Conservation (phyloP, 2,888 invertebrate species). For the Neocrepidodera transversa region DNA sequence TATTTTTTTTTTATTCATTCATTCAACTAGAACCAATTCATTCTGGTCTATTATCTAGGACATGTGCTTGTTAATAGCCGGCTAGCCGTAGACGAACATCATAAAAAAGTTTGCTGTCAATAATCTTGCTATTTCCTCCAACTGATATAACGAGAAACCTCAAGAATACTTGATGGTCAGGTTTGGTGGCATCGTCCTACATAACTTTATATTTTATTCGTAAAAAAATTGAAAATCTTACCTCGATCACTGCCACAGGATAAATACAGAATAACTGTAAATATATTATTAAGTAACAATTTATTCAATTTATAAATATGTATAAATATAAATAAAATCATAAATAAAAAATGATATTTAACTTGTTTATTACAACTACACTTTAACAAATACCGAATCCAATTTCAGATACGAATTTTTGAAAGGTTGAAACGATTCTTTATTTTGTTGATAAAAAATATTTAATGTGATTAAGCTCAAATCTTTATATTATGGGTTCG, state of each 20-base stretch:
- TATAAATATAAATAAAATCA: too few relatives aligned
- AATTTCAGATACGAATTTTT: too few relatives aligned
- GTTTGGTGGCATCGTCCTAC: conserved; percentile 6
- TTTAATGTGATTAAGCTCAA: too few relatives aligned
- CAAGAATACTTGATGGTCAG: neutral
- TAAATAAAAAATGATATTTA: too few relatives aligned
- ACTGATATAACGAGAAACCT: neutral
- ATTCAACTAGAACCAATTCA: neutral
- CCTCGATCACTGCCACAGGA: neutral
- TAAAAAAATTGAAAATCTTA: neutral
- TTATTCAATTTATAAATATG: too few relatives aligned
- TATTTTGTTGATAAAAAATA: too few relatives aligned
- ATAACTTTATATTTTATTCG: neutral
- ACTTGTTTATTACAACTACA: too few relatives aligned
- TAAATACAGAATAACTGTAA: too few relatives aligned
- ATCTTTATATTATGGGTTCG: too few relatives aligned
- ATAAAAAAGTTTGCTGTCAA: neutral
- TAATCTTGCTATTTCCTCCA: neutral
- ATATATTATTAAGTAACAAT: too few relatives aligned
- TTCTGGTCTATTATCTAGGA: neutral
- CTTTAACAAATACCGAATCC: too few relatives aligned
- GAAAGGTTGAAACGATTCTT: too few relatives aligned
- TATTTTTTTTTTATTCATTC: neutral
- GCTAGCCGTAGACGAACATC: neutral
- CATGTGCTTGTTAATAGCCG: neutral